Percentiles rank a stretch among this genome's conserved stretches.
Evolutionary conservation across 1,140 invertebrate species (phyloP).

Genomic region (Capitella teleta): DNA sequence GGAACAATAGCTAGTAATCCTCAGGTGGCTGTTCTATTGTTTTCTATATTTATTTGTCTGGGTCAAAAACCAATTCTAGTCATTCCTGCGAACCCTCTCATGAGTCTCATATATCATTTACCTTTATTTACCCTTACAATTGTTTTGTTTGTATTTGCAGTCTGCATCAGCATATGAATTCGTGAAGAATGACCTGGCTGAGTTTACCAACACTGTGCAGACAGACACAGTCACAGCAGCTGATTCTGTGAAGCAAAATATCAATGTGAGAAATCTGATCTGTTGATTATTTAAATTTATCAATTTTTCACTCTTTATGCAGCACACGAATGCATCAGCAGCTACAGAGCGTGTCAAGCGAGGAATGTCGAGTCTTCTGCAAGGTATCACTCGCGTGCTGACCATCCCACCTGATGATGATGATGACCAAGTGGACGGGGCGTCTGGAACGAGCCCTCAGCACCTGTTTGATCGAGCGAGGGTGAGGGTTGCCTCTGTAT

Average conservation of each 20-base stretch:
- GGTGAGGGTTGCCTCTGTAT: constrained; percentile 14
- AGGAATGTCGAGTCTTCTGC: constrained; percentile 54
- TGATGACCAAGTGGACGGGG: constrained; percentile 31
- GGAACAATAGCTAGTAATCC: neutral
- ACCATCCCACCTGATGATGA: constrained; percentile 58
- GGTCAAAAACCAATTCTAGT: neutral
- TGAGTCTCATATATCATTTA: neutral
- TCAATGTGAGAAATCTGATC: neutral
- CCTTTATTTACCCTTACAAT: neutral
- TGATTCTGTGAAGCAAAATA: neutral
- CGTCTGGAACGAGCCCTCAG: neutral
- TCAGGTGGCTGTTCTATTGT: neutral
- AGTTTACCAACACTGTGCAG: constrained; percentile 57
- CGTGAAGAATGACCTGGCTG: constrained; percentile 63
- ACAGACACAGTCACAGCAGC: constrained; percentile 52
- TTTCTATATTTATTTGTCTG: neutral
- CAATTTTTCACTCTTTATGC: constrained; percentile 8
- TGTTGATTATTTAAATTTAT: neutral
- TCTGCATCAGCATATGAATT: constrained; percentile 59
- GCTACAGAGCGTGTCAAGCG: constrained; percentile 58
- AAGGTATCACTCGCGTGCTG: constrained; percentile 52
- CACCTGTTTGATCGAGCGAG: constrained; percentile 28
- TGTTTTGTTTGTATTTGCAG: constrained; percentile 39
- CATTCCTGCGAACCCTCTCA: neutral
- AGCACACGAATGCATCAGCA: constrained; percentile 58